A percentile compares a stretch with the other conserved stretches of the same genome.
phyloP scores from a whole-genome alignment of 35 echinoderm and acorn worm species.

The Amphiura filiformis region DNA sequence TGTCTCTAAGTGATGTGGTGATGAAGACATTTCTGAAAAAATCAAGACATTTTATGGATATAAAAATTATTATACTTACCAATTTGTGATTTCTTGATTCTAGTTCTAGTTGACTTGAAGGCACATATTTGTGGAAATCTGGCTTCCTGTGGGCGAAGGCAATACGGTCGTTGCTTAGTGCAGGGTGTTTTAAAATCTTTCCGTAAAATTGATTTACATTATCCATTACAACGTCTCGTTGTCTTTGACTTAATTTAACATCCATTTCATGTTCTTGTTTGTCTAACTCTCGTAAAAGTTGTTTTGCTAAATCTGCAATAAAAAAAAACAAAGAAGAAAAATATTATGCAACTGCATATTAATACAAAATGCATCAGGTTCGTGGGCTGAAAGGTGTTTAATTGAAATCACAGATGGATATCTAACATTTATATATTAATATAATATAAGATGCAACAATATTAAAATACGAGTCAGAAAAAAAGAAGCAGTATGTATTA shows the following conservation, averaged over 20 bases:
- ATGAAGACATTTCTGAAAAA: no score
- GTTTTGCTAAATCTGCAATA: constrained; percentile 20
- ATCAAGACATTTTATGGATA: no score
- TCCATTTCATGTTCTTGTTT: not conserved
- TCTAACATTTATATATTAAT: no score
- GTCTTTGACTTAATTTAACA: constrained; percentile 1
- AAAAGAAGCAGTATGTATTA: no score
- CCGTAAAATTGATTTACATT: constrained; percentile 20
- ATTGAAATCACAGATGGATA: no score
- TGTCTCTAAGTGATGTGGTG: no score
- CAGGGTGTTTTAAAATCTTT: constrained; percentile 10
- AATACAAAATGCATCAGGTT: no score
- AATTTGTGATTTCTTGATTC: not conserved
- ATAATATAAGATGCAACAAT: no score
- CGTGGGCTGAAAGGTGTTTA: no score
- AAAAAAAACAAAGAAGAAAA: not conserved
- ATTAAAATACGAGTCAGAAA: no score
- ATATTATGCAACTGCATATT: not conserved
- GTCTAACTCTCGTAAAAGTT: constrained; percentile 19
- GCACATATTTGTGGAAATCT: constrained; percentile 18
- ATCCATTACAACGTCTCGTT: not conserved
- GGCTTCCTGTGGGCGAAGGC: constrained; percentile 28
- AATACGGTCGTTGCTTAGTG: constrained; percentile 33
- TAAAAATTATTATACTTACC: not conserved
- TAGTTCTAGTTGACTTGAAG: not conserved